Evolutionary conservation across 2,888 invertebrate genomes (phyloP).

Genomic region (Drosophila tanythrix): DNA sequence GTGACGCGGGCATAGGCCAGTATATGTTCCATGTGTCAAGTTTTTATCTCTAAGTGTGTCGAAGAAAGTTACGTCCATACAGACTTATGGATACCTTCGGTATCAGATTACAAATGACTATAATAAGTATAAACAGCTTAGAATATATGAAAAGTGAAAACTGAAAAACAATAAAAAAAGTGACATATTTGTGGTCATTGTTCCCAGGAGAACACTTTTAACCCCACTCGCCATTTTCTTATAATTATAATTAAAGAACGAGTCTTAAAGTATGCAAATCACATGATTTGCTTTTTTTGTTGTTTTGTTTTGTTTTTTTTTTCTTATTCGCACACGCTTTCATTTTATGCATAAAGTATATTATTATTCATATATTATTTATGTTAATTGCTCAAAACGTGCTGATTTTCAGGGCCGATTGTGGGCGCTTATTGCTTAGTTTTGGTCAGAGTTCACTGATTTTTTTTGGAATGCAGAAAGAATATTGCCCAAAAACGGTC

Average conservation of each 20-base stretch:
- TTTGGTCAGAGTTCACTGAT: not conserved
- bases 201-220: not conserved
- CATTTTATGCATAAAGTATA: not conserved
- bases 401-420: not conserved
- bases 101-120: not conserved
- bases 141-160: not conserved
- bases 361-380: no score
- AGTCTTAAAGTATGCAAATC: not conserved
- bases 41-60: no score
- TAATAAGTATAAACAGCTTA: not conserved
- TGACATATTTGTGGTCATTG: not conserved
- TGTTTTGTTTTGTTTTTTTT: not conserved
- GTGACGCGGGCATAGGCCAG: no score
- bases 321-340: not conserved
- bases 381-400: no score
- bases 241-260: no score
- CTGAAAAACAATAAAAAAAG: not conserved
- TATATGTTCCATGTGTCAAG: no score
- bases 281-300: not conserved
- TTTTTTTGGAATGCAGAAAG: not conserved
- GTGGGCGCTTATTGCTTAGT: not conserved
- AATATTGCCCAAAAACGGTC: not conserved
- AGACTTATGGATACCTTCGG: no score
- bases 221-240: not conserved
- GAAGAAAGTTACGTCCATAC: no score